Evolutionary conservation across 2,113 vertebrate species (phyloP).

Genomic region (Oncorhynchus nerka): DNA sequence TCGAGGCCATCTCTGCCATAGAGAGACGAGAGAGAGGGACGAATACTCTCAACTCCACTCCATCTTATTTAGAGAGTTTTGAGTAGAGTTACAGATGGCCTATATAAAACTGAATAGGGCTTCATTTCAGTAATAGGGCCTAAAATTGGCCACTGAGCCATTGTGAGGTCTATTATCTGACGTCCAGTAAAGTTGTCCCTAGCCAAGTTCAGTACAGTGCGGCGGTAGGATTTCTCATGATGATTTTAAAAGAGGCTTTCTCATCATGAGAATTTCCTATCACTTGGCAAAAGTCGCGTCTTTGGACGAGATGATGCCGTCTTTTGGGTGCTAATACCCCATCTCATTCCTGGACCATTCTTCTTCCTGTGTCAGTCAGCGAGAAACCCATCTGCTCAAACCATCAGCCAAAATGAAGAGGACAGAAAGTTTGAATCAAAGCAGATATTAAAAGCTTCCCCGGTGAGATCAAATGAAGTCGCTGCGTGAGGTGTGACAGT

Average conservation of each 20-base stretch:
- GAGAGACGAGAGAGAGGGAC: constrained; percentile 40
- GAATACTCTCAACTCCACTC: constrained; percentile 62
- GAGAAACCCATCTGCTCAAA: constrained; percentile 42
- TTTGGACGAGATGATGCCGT: constrained; percentile 38
- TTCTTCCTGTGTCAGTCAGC: constrained; percentile 12
- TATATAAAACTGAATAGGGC: constrained; percentile 68
- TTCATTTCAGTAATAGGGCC: constrained; percentile 61
- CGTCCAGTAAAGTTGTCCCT: constrained; percentile 41
- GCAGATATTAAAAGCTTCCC: constrained; percentile 26
- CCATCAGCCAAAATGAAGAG: constrained; percentile 41
- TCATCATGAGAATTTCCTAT: constrained; percentile 39
- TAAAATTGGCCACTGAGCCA: constrained; percentile 51
- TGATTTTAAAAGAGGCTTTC: constrained; percentile 52
- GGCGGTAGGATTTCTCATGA: constrained; percentile 40
- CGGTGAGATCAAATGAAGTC: constrained; percentile 49
- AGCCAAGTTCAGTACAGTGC: constrained; percentile 13
- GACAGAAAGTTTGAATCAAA: constrained; percentile 47
- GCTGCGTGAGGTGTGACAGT: constrained; percentile 26
- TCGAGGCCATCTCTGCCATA: constrained; percentile 39
- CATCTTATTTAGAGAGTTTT: constrained; percentile 64
- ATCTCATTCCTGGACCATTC: constrained; percentile 24
- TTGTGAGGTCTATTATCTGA: constrained; percentile 64
- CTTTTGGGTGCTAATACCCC: constrained; percentile 48
- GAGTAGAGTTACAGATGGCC: constrained; percentile 73
- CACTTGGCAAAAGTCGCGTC: constrained; percentile 24